Evolutionary conservation across 2,797 vertebrate genomes (phyloP), one percentile per base, ranked within the genome.

Genomic region (Gymnothorax reevesii): DNA sequence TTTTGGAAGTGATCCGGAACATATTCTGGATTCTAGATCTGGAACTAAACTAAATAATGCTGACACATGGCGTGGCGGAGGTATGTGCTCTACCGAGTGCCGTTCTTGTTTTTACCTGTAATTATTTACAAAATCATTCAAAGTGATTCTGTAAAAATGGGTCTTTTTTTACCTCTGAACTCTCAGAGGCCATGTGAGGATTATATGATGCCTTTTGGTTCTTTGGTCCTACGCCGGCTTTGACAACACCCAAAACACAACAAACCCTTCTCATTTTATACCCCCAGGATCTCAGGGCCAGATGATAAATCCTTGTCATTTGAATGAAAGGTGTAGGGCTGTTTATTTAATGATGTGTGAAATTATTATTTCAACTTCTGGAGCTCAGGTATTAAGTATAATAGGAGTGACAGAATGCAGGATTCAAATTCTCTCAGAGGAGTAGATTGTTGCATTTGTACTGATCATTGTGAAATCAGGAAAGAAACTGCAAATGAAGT

Each of bases 301-400:
- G 55, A 55, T 49, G 5, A 77, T 80, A 80, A 64, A 25, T 62
- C 42, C 33, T 22, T 62, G 83, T 42, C 20, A 66, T 62, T 62
- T 64, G 27, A 84, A 42, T 84, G 27, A 71, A 84, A 57, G 22
- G 22, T 75, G 55, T 77, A 60, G 15, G 42, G 17, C 7, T 84
- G 64, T 49, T 85, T 85, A 71, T 75, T 42, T 42, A 42, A 2
- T 42, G 83, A 62, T 57, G 22, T 87, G 73, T 87, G 69, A 83
- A 83, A 83, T 83, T 83, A 55, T 80, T 55, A 83, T 83, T 69
- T 55, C 17, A 82, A 86, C 83, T 71, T 49, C 82, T 71, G 69
- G 69, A 75, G 86, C 42, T 13, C 82, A 77, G 49, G 52, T 49
- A 25, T 55, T 55, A 83, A n/a, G 64, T 25, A 71, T 69, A 84